Base-by-base conservation (phyloP, 2,797 vertebrate genomes). In the Gallirallus australis region DNA sequence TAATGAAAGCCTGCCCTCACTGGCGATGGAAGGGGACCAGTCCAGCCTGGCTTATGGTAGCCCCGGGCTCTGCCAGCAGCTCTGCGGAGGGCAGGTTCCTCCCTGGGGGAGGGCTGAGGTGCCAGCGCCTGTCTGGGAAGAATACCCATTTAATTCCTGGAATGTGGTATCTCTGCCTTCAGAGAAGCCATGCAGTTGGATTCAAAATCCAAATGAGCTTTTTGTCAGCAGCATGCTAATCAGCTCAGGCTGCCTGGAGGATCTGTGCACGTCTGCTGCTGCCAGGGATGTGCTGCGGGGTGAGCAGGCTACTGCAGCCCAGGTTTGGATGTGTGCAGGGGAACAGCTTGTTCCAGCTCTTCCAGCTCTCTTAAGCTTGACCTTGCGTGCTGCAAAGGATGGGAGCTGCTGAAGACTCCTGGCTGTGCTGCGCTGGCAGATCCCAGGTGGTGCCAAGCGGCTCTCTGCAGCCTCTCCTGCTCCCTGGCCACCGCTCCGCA, bases 381-480 rank as follows among this genome's bases (percentile, higher is more conserved):
- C 39, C 37, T 57, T 86, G 50, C 33, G 1, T 2, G 11, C 48
- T 69, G 50, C 60, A 31, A 20, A 15, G 4, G 12, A 8, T 17
- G n/a, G 70, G 27, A 77, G 79, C 54, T 33, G 42, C 15, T 66
- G 72, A 18, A 39, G 79, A 19, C 0, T 5, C 61, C 28, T 40
- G 80, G 59, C 70, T 77, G 33, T 37, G 24, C 54, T 9, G 2
- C 0, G 2, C 19, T 4, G 4, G 31, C 37, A 37, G 60, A 45
- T 72, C 12, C 23, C 1, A 0, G 45, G 42, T 1, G 1, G 56
- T 39, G 33, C 70, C 9, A 28, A 37, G 53, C 3, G 1, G 31
- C 2, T 2, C 27, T 57, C 3, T 3, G 23, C 77, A 70, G 24
- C 40, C 28, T 81, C 40, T 69, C 25, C 35, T 45, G 54, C 31